A percentile compares a stretch with the other conserved stretches of the same genome.
These are phyloP conservation scores for Etheostoma spectabile DNA, from an alignment of 2,113 vertebrate species.

Conservation along the genomic window DNA sequence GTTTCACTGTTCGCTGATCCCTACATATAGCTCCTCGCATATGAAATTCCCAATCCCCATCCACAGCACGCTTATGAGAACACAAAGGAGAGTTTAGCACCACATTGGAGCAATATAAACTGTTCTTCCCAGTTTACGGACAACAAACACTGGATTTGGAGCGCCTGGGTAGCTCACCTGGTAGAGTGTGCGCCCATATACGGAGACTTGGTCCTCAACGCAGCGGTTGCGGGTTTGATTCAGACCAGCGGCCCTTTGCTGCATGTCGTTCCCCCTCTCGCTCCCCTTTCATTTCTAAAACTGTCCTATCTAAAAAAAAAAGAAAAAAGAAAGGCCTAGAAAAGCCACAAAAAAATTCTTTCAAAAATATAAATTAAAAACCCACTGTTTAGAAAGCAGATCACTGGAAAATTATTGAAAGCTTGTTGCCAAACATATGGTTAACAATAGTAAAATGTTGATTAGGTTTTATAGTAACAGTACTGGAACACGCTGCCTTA, in stretches of 20 bases:
- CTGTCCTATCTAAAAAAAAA: too few species aligned
- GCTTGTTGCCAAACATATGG: constrained; percentile 38
- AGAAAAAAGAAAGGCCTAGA: too few species aligned
- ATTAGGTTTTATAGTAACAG: constrained; percentile 33
- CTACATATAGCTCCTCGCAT: constrained; percentile 38
- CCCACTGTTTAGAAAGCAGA: constrained; percentile 19
- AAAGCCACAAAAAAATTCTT: too few species aligned
- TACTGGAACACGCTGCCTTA: neutral
- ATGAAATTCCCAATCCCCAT: constrained; percentile 57
- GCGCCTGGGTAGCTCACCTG: too few species aligned
- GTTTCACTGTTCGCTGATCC: constrained; percentile 52
- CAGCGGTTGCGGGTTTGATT: too few species aligned
- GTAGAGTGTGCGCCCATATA: too few species aligned
- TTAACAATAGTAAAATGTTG: constrained; percentile 27
- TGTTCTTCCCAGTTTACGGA: constrained; percentile 14
- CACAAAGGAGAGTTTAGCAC: constrained; percentile 23
- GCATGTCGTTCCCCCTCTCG: too few species aligned
- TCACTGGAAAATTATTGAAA: constrained; percentile 54
- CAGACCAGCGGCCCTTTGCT: too few species aligned
- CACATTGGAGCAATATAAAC: constrained; percentile 5
- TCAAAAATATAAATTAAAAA: too few species aligned
- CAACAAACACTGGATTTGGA: constrained; percentile 29
- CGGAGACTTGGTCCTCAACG: too few species aligned
- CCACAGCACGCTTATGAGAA: constrained; percentile 21
- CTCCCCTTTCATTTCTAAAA: too few species aligned